Conservation (phyloP, 2,113 vertebrate genomes). For the Amia ocellicauda region DNA sequence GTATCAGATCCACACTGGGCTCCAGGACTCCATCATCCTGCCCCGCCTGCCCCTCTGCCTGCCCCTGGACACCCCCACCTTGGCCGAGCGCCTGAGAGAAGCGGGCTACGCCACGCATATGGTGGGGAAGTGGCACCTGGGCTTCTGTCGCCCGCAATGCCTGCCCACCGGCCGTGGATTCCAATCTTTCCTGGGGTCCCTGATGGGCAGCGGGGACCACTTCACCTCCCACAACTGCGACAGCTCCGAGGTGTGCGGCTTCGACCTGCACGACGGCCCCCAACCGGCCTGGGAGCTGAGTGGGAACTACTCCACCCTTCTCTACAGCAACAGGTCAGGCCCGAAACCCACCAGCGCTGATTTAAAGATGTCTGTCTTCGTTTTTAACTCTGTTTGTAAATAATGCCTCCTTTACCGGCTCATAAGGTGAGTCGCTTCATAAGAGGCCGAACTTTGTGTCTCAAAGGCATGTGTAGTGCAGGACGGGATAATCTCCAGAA, state of each 20-base stretch:
- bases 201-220: constrained; percentile 88
- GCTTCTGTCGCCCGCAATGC: constrained; percentile 82
- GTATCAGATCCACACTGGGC: constrained; percentile 93
- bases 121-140: constrained; percentile 96
- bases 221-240: constrained; percentile 92
- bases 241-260: constrained; percentile 86
- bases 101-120: constrained; percentile 88
- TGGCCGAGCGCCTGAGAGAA: constrained; percentile 80
- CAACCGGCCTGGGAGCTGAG: constrained; percentile 81
- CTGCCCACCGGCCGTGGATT: constrained; percentile 86
- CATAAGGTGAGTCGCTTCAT: too few relatives aligned
- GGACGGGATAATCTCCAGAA: too few relatives aligned
- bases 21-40: constrained; percentile 89
- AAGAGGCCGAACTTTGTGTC: too few relatives aligned
- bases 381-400: too few relatives aligned
- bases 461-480: too few relatives aligned
- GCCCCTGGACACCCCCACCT: constrained; percentile 76
- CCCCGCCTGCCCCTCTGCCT: constrained; percentile 88
- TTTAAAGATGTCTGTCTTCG: too few relatives aligned
- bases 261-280: constrained; percentile 86
- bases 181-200: constrained; percentile 85
- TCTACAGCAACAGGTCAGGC: constrained; percentile 78
- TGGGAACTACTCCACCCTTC: constrained; percentile 85
- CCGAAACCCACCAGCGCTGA: too few relatives aligned
- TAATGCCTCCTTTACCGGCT: too few relatives aligned